Evolutionary conservation across 2,113 vertebrate species (phyloP), one percentile per base, ranked within the genome.

Genomic region (Strix uralensis): DNA sequence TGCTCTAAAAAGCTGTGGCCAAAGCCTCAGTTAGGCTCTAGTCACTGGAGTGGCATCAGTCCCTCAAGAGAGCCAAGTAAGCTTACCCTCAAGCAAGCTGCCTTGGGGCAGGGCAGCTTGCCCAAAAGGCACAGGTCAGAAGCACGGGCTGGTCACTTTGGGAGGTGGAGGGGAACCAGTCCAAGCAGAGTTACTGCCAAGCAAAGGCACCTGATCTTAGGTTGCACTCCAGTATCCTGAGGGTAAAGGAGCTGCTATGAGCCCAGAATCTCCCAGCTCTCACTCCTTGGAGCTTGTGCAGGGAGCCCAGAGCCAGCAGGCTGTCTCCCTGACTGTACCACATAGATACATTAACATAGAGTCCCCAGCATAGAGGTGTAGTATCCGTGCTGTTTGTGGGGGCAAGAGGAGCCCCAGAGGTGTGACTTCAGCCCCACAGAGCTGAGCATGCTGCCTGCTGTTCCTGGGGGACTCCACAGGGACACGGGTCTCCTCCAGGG

Each of bases 361-460:
- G 22, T 14, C 42, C 42, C 67, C 65, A 22, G 93, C 67, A 70
- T 51, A 61, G 62, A 61, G 5, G 13, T 13, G n/a, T 0, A 38
- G n/a, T 20, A 26, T 32, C 86, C 3, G 0, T n/a, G 40, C 26
- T 5, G 1, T 70, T 26, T 20, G 7, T 7, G 15, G 69, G 57
- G 52, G 58, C 26, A 70, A 57, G 34, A 92, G 1, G 7, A 89
- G 49, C 13, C 22, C 42, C 49, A 65, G 23, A 25, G 3, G 3
- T 2, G 7, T 0, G 15, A 27, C 20, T 78, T 30, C 7, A 3
- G 40, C 26, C 59, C 30, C 65, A 46, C 7, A 69, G 75, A 52
- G 42, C 0, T 0, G 7, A 87, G 2, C 0, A 0, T n/a, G 42
- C 58, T 80, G 47, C 71, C 42, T 87, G 55, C 47, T 66, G 11